Evolutionary conservation across 2,888 invertebrate genomes (phyloP), one percentile per base, ranked within the genome.

Genomic region (Drosophila algonquin): DNA sequence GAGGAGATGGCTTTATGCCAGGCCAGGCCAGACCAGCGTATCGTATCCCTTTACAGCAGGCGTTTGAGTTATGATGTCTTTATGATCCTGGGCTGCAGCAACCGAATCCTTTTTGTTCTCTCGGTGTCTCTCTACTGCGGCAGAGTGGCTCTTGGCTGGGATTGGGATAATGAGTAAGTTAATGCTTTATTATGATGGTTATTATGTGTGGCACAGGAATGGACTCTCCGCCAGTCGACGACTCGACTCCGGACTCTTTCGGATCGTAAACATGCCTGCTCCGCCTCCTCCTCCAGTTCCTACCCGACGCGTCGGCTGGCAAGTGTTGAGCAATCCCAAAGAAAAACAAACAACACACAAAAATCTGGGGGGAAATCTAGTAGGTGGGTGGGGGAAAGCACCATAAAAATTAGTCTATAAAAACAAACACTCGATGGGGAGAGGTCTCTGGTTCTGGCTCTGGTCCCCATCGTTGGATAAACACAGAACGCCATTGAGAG

Each of bases 51-150:
- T 87, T 88, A 14, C 87, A 83, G 74, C 83, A 75, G 78, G 63
- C 76, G 64, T 75, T 83, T 72, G 81, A 88, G 69, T 83, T 88
- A 89, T 89, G 87, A 88, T 89, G 89, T 78, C 89, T 87, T 90
- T 90, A 90, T 90, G 90, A 89, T 79, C 82, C 80, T 60, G 59
- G 56, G 67, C 80, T 63, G 59, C 58, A 72, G 59, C 58, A 72
- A 67, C 67, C 75, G 75, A 85, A 87, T 80, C 81, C 83, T 80
- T 87, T 89, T 81, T 79, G 68, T 63, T 44, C 18, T 18, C 18
- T 18, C 40, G 51, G 51, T 14, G 58, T 64, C 51, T 60, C 70
- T 32, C 63, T 56, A 14, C 32, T 57, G 35, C n/a, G n/a, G n/a
- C n/a, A n/a, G n/a, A n/a, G n/a, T n/a, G n/a, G n/a, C n/a, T n/a